phyloP scores from a whole-genome alignment of 2,797 vertebrate genomes.

The Manis javanica region DNA sequence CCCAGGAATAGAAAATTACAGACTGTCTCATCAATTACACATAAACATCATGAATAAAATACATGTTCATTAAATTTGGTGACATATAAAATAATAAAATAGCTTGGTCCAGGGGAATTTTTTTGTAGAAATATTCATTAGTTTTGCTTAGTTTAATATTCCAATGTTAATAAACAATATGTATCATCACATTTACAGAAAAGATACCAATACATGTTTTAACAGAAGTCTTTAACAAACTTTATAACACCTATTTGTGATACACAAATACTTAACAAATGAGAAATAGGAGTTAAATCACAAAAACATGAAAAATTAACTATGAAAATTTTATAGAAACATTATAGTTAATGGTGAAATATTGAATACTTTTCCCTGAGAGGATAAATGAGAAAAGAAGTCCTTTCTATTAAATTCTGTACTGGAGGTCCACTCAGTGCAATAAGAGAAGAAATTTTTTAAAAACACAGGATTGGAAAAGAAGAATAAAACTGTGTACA shows the following conservation, averaged over 20 bases:
- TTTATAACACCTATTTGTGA: background rate
- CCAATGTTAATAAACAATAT: background rate
- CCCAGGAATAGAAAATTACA: background rate
- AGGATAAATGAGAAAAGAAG: background rate
- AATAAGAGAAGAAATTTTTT: background rate
- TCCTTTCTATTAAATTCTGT: background rate
- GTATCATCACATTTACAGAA: background rate
- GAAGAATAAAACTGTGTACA: background rate
- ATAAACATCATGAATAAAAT: background rate
- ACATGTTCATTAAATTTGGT: background rate
- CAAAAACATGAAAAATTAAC: background rate
- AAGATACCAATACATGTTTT: background rate
- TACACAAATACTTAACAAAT: background rate
- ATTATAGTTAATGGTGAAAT: background rate
- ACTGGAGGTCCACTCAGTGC: background rate
- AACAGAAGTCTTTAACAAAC: background rate
- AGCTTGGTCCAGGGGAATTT: background rate
- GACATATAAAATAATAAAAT: background rate
- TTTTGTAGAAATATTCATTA: background rate
- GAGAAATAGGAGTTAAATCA: background rate
- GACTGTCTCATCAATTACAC: background rate
- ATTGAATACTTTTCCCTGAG: background rate
- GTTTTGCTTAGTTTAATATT: background rate
- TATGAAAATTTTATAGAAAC: background rate
- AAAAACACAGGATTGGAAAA: background rate